Evolutionary conservation across 2,113 vertebrate species (phyloP).

Genomic region (Malaclemys terrapin): DNA sequence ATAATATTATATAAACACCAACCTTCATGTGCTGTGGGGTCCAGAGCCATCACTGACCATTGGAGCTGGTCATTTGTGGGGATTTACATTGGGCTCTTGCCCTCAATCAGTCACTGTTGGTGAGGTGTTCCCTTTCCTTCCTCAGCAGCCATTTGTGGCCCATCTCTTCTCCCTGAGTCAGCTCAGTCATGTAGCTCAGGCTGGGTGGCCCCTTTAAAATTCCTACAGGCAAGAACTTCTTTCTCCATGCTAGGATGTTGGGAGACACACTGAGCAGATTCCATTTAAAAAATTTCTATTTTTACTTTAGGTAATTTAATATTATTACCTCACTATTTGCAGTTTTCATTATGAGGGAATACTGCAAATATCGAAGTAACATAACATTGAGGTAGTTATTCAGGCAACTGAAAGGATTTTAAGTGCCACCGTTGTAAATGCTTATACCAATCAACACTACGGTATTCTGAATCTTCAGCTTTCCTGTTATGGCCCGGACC

Average conservation of each 20-base stretch:
- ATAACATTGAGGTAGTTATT: not conserved
- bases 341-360: not conserved
- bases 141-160: not conserved
- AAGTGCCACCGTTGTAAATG: accelerated
- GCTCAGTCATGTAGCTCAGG: not conserved
- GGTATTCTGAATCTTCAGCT: not conserved
- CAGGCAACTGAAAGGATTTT: not conserved
- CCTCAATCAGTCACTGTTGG: not conserved
- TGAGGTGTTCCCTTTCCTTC: not conserved
- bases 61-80: not conserved
- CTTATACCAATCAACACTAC: not conserved
- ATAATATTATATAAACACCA: not conserved
- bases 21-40: not conserved
- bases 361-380: not conserved
- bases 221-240: not conserved
- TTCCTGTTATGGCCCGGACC: not conserved
- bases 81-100: not conserved
- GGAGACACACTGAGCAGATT: not conserved
- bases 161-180: not conserved
- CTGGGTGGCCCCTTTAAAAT: not conserved
- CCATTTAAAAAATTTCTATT: not conserved
- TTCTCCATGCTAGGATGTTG: not conserved
- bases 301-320: not conserved
- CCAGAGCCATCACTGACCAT: not conserved
- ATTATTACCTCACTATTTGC: not conserved